Evolutionary conservation across 2,113 vertebrate genomes (phyloP), one percentile per base, ranked within the genome.

Genomic region (Tauraco erythrolophus): DNA sequence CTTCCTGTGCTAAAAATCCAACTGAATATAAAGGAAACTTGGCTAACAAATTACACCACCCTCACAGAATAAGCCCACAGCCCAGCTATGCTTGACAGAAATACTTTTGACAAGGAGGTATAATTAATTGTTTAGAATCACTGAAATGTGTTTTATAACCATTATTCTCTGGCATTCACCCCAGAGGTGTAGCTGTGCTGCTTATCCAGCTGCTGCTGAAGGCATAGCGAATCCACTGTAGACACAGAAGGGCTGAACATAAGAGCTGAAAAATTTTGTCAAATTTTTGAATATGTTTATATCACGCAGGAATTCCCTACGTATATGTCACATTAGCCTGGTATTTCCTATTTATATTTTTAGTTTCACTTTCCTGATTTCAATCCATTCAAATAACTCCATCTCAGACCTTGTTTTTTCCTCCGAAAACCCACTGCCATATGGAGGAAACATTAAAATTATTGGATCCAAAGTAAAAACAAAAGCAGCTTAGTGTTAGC

Each of bases 391-490:
- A 81, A 58, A 50, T 70, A 88, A 64, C 75, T 95, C 65, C 3
- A 7, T 93, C 80, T 92, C 88, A 92, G 71, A 90, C 79, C 25
- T 96, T 94, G 90, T 88, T 94, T 87, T 92, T 95, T 35, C 39
- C 56, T 83, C 92, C 3, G 1, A 94, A 94, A 97, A 89, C 64
- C 66, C 83, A 51, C 54, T 94, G 96, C 87, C 96, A 97, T 96
- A 96, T 96, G 96, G 97, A 88, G 60, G 51, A 97, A 95, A 97
- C 94, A 94, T 96, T 96, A 96, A 96, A 96, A 97, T 94, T 97
- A 97, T 97, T 97, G 91, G 75, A 92, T 96, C 79, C 91, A 64
- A 97, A 96, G 95, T 93, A 97, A 96, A 96, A 97, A 92, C 89
- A 96, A 96, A 97, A 97, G 95, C 94, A 94, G 95, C 82, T 97